Conservation (phyloP, 2,113 vertebrate species). For the Campylorhamphus procurvoides region DNA sequence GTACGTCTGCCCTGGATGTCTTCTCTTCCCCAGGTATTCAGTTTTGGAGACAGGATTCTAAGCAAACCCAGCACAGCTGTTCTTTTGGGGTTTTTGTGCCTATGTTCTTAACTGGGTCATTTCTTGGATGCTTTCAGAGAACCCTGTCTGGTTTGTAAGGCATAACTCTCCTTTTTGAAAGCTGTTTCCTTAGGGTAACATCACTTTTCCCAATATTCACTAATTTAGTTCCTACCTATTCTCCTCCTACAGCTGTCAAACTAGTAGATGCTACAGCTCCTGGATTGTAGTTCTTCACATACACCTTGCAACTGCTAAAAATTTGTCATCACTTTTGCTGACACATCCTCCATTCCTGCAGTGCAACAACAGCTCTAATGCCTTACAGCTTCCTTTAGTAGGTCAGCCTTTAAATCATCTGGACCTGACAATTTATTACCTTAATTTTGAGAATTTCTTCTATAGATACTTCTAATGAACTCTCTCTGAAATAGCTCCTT, state of each 20-base stretch:
- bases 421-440: not conserved
- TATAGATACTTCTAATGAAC: constrained; percentile 12
- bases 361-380: not conserved
- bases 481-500: not conserved
- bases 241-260: not conserved
- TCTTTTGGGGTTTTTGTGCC: not conserved
- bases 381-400: constrained; percentile 8
- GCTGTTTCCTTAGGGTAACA: not conserved
- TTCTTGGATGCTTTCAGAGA: not conserved
- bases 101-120: not conserved
- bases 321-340: not conserved
- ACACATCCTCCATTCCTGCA: not conserved
- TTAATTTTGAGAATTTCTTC: constrained; percentile 39
- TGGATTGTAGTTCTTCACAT: not conserved
- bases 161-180: not conserved
- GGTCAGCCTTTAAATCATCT: constrained; percentile 1
- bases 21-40: not conserved
- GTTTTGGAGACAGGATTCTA: not conserved
- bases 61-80: not conserved
- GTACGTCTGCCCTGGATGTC: not conserved
- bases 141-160: not conserved
- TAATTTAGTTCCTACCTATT: not conserved
- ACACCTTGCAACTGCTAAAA: not conserved
- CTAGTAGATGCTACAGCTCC: not conserved
- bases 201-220: not conserved